Evolutionary conservation across 2,113 vertebrate genomes (phyloP).

Genomic region (Chunga burmeisteri): DNA sequence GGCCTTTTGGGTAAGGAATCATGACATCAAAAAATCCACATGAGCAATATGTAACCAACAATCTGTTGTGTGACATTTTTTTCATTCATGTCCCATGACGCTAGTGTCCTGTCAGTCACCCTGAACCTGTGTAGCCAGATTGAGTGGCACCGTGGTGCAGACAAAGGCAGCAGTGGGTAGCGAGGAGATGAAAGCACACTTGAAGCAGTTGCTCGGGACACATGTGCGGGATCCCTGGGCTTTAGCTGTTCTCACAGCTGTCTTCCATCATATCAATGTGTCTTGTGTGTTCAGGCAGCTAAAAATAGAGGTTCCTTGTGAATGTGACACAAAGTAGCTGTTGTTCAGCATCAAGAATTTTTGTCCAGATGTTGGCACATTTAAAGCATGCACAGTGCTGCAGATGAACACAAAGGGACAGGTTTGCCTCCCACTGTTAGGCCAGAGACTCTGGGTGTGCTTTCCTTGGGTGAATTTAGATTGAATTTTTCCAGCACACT

Average conservation of each 20-base stretch:
- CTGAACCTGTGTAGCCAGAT: neutral
- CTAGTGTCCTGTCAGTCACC: neutral
- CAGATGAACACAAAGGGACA: neutral
- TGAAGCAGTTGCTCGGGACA: neutral
- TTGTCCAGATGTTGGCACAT: neutral
- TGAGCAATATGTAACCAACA: neutral
- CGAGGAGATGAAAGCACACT: neutral
- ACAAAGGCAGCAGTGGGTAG: neutral
- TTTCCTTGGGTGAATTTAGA: neutral
- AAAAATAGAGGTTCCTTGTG: neutral
- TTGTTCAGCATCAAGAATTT: neutral
- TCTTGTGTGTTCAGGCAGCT: neutral
- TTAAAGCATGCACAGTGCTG: neutral
- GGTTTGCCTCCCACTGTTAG: neutral
- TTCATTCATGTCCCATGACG: neutral
- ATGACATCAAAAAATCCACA: neutral
- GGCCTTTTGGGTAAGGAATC: neutral
- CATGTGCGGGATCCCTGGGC: neutral
- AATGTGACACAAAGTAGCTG: neutral
- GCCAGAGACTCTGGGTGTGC: neutral
- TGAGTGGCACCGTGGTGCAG: neutral
- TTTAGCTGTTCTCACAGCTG: neutral
- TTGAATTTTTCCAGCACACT: neutral
- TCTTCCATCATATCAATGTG: neutral
- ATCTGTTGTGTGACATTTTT: neutral